Percentiles rank a stretch among this genome's conserved stretches.
phyloP scores from a whole-genome alignment of 1,140 invertebrate genomes.

The Pomacea maculata region DNA sequence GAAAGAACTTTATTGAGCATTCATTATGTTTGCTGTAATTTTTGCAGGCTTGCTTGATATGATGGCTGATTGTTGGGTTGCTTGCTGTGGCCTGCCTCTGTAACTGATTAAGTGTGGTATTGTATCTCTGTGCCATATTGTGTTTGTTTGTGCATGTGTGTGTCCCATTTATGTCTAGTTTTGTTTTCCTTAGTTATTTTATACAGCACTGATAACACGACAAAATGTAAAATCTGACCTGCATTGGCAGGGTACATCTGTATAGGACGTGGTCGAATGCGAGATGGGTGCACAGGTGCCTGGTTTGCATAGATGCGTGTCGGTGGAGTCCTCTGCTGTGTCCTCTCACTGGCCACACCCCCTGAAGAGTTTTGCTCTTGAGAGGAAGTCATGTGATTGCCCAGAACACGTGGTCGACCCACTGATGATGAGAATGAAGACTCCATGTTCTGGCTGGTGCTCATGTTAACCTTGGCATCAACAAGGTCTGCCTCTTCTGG shows the following conservation, averaged over 20 bases:
- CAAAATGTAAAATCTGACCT: slow-evolving; percentile 32
- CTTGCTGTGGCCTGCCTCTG: no score
- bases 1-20: no score
- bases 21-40: no score
- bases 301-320: slow-evolving; percentile 46
- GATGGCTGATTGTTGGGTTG: no score
- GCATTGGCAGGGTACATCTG: slow-evolving; percentile 48
- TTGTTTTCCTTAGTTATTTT: no score
- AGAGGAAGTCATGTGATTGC: slow-evolving; percentile 17
- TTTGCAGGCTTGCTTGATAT: no score
- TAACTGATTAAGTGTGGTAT: no score
- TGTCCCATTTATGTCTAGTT: no score
- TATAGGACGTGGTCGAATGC: slow-evolving; percentile 33
- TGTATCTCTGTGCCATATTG: no score
- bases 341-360: slow-evolving; percentile 22
- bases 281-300: slow-evolving; percentile 35
- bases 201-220: not conserved
- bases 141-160: no score
- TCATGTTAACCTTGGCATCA: slow-evolving; percentile 34
- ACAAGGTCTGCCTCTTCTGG: slow-evolving; percentile 57
- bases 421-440: not conserved
- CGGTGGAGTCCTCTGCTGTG: slow-evolving; percentile 25
- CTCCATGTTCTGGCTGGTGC: slow-evolving; percentile 14
- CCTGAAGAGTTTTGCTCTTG: slow-evolving; percentile 25
- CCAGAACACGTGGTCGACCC: not conserved